A percentile compares a stretch with the other conserved stretches of the same genome.
These are phyloP conservation scores for Crematogaster levior DNA, from an alignment of 2,888 invertebrate species.

Conservation along the genomic window DNA sequence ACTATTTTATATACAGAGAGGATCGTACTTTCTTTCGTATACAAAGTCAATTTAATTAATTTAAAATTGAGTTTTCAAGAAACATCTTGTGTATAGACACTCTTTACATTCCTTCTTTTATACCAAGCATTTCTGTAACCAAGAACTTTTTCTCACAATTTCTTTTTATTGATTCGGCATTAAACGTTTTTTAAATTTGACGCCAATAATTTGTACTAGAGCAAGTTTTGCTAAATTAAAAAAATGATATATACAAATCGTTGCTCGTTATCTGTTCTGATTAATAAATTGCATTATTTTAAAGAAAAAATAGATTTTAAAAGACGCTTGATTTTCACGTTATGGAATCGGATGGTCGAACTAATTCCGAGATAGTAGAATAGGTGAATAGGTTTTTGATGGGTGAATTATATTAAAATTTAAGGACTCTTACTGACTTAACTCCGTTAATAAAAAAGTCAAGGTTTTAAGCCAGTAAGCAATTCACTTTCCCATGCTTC, in stretches of 20 bases:
- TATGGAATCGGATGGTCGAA: too few species aligned
- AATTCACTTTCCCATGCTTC: not conserved
- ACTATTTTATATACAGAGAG: not conserved
- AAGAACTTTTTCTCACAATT: not conserved
- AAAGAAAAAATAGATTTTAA: too few species aligned
- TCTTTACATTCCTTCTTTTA: not conserved
- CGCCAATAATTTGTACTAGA: not conserved
- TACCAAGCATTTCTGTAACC: not conserved
- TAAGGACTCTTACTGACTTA: not conserved
- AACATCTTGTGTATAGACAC: not conserved
- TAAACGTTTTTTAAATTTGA: not conserved
- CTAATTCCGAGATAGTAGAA: conserved; percentile 10
- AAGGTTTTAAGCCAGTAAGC: too few species aligned
- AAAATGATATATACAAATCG: too few species aligned
- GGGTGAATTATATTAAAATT: conserved; percentile 21
- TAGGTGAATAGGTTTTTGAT: conserved; percentile 11
- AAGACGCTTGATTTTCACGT: too few species aligned
- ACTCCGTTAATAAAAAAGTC: too few species aligned
- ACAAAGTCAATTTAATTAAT: not conserved
- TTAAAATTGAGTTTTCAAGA: not conserved
- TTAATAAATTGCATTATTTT: too few species aligned
- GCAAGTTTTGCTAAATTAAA: not conserved
- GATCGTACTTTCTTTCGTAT: not conserved
- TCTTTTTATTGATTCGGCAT: not conserved
- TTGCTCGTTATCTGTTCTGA: too few species aligned